These are phyloP conservation scores for Epicampocera succincta DNA, from an alignment of 2,888 invertebrate genomes.

Conservation along the genomic window DNA sequence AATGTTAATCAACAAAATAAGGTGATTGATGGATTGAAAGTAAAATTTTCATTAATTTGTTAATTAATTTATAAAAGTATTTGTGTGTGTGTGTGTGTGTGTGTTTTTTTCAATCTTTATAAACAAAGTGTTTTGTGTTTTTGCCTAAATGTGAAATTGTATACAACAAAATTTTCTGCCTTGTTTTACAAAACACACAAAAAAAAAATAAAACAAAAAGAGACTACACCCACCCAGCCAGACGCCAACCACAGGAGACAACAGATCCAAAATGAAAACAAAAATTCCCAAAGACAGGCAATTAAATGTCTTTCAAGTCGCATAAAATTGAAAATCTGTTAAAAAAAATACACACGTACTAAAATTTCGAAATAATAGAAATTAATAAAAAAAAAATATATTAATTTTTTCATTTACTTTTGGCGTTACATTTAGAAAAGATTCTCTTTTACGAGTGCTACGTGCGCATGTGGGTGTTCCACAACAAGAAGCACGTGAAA, in stretches of 20 bases:
- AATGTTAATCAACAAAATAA: constrained; percentile 24
- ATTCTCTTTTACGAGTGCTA: constrained; percentile 43
- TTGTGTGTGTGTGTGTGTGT: too few relatives aligned
- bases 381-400: background rate
- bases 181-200: background rate
- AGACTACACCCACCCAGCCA: constrained; percentile 64
- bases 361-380: constrained; percentile 24
- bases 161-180: constrained; percentile 36
- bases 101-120: background rate
- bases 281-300: background rate
- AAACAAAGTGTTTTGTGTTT: constrained; percentile 11
- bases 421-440: background rate
- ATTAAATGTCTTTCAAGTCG: constrained; percentile 22
- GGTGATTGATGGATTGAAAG: background rate
- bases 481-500: constrained; percentile 64
- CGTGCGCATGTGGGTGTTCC: constrained; percentile 69
- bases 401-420: background rate
- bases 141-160: constrained; percentile 26
- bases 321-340: constrained; percentile 34
- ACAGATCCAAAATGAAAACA: constrained; percentile 46
- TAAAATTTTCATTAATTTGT: background rate
- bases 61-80: background rate
- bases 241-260: constrained; percentile 53
- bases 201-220: constrained; percentile 35
- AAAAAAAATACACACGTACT: constrained; percentile 20